Evolutionary conservation across 2,888 invertebrate genomes (phyloP).

Genomic region (Fissipunctia ypsillon): DNA sequence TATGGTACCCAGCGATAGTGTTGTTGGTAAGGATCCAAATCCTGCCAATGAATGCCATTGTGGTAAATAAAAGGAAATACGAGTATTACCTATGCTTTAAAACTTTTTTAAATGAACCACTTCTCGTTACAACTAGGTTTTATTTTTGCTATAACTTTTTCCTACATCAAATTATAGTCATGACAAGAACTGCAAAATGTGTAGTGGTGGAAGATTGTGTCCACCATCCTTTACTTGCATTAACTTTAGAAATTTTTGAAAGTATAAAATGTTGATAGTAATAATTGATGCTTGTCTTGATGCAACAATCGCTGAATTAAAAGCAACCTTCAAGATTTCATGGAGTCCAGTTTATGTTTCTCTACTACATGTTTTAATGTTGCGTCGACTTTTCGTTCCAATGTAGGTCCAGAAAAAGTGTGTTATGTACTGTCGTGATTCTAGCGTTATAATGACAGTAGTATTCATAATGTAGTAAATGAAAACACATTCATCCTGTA

Average conservation of each 20-base stretch:
- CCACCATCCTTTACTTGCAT: background rate
- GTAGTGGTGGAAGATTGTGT: too few relatives aligned
- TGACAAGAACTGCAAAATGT: background rate
- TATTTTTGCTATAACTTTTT: background rate
- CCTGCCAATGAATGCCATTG: background rate
- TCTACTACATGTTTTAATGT: slow-evolving; percentile 40
- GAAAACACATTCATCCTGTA: slow-evolving; percentile 61
- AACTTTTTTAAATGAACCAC: background rate
- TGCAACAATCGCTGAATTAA: slow-evolving; percentile 35
- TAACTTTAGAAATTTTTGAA: background rate
- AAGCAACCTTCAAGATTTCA: slow-evolving; percentile 33
- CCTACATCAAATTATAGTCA: background rate
- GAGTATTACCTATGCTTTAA: too few relatives aligned
- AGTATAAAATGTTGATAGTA: background rate
- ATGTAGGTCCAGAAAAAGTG: slow-evolving; percentile 26
- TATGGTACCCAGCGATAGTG: background rate
- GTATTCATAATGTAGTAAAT: slow-evolving; percentile 45
- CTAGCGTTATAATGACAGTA: slow-evolving; percentile 53
- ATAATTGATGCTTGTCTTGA: background rate
- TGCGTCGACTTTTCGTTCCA: slow-evolving; percentile 17
- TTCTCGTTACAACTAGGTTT: background rate
- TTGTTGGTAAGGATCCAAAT: background rate
- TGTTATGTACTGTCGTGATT: slow-evolving; percentile 60
- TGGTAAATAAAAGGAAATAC: background rate
- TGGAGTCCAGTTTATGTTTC: slow-evolving; percentile 27